These are phyloP conservation scores for Diogma glabrata DNA, from an alignment of 2,888 invertebrate species.

Conservation along the genomic window DNA sequence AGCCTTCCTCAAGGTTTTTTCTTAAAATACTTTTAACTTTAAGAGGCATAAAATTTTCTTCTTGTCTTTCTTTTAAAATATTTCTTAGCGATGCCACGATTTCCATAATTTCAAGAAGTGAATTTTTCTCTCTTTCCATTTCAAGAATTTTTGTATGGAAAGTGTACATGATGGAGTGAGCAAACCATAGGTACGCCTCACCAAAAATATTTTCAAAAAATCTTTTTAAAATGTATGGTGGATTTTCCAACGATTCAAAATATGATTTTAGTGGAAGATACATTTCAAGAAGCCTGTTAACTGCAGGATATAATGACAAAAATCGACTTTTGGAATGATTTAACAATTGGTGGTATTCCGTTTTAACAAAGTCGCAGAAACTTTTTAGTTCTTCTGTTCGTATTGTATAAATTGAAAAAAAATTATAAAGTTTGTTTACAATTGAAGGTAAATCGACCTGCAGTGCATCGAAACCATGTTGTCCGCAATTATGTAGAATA, in stretches of 20 bases:
- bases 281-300: not conserved
- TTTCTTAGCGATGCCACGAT: too few relatives aligned
- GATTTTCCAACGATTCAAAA: not conserved
- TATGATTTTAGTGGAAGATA: not conserved
- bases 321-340: not conserved
- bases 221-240: not conserved
- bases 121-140: slow-evolving; percentile 1
- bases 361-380: not conserved
- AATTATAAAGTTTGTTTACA: not conserved
- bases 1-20: too few relatives aligned
- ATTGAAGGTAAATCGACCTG: not conserved
- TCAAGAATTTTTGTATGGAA: not conserved
- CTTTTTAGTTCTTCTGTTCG: not conserved
- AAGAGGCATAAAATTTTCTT: too few relatives aligned
- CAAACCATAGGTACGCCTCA: too few relatives aligned
- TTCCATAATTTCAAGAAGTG: not conserved
- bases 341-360: not conserved
- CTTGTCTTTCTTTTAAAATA: not conserved
- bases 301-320: not conserved
- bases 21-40: too few relatives aligned
- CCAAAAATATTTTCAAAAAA: too few relatives aligned
- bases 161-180: not conserved
- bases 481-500: not conserved
- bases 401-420: not conserved
- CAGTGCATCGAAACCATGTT: too few relatives aligned